Evolutionary conservation across 2,888 invertebrate genomes (phyloP), one percentile per base, ranked within the genome.

Genomic region (Harpagoxenus sublaevis): DNA sequence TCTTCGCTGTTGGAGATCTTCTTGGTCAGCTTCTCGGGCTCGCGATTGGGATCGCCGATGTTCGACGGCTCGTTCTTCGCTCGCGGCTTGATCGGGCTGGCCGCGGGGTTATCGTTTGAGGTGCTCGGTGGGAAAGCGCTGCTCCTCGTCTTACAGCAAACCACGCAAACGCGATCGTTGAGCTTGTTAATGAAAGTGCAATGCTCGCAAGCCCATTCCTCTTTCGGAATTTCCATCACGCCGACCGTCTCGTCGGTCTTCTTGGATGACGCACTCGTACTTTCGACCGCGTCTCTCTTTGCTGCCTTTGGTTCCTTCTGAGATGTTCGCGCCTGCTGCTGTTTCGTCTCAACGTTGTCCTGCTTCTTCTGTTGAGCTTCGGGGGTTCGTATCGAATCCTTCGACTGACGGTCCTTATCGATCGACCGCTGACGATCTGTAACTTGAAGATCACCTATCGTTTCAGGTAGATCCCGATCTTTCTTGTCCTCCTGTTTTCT

Each of bases 141-240:
- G 86, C 92, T 93, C 53, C 92, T 94, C 0, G 98, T 98, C 94
- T 98, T 98, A 93, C 98, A 98, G 94, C 98, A 99, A 74, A 98
- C 97, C 18, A 96, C 96, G 93, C 98, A 98, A 57, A 98, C 97
- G 90, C 97, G 97, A 0, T 97, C 96, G 31, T 97, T 97, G 0
- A 97, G 95, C 86, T 97, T 97, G 94, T 99, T 99, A 3, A 98
- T 97, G 94, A 97, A 98, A 0, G 98, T 99, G 94, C 98, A 99
- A 93, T 98, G 98, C 92, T 98, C 98, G 94, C 98, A 99, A 88
- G 98, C 97, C 98, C 98, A 99, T 81, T 96, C 95, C 18, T 96
- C 92, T 0, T 84, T 86, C 8, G 90, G 92, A 53, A 90, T 87
- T 53, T 90, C 85, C 84, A 87, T 88, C 15, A 79, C 73, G 12